Percentiles rank a stretch among this genome's conserved stretches.
Evolutionary conservation across 2,797 vertebrate species (phyloP).

Genomic region (Carcharodon carcharias): DNA sequence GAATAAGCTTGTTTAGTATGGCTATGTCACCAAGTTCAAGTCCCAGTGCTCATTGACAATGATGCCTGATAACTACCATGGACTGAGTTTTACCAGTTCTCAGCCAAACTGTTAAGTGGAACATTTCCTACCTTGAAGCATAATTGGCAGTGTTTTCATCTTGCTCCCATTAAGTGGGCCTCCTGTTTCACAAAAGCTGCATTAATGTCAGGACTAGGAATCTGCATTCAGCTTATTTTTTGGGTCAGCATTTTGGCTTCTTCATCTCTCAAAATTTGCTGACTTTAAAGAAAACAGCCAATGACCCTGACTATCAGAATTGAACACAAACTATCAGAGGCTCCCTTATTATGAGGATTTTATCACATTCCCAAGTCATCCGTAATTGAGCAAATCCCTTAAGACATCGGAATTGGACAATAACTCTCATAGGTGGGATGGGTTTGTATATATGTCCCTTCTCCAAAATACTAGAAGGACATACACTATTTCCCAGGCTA

Average conservation of each 20-base stretch:
- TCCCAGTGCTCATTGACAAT: background rate
- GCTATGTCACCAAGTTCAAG: background rate
- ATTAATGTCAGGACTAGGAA: background rate
- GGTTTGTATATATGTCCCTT: background rate
- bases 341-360: background rate
- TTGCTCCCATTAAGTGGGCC: background rate
- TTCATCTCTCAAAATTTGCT: background rate
- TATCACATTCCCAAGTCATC: background rate
- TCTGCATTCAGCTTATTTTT: background rate
- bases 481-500: background rate
- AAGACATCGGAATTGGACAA: background rate
- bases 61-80: background rate
- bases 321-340: background rate
- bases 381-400: background rate
- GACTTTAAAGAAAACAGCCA: background rate
- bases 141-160: constrained; percentile 16
- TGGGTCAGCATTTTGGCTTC: background rate
- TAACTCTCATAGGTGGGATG: background rate
- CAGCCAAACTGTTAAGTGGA: constrained; percentile 19
- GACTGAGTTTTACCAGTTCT: background rate
- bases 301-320: background rate
- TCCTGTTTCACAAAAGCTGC: background rate
- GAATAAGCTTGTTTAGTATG: background rate
- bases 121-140: constrained; percentile 3
- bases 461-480: background rate